phyloP scores from a whole-genome alignment of 2,888 invertebrate genomes.

The Perithous albicinctus region DNA sequence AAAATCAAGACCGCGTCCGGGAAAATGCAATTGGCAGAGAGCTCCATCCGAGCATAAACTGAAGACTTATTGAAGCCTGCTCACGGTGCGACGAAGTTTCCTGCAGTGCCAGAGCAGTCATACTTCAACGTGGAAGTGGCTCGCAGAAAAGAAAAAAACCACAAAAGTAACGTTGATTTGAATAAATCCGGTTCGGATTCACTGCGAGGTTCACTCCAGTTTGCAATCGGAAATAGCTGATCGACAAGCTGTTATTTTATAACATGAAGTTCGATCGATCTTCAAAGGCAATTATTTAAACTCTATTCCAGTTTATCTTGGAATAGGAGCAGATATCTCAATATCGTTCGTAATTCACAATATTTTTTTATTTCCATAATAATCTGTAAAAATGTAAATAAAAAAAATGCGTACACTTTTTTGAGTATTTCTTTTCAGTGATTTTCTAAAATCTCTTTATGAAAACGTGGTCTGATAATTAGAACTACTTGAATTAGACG shows the following conservation, averaged over 20 bases:
- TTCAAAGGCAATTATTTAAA: background rate
- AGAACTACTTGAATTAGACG: too few relatives aligned
- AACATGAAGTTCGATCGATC: background rate
- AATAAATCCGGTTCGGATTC: background rate
- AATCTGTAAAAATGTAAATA: background rate
- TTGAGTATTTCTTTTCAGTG: background rate
- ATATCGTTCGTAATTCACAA: background rate
- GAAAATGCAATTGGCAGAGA: background rate
- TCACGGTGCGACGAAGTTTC: conserved; percentile 2
- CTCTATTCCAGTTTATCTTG: background rate
- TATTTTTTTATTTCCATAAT: background rate
- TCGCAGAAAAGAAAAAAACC: background rate
- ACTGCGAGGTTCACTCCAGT: background rate
- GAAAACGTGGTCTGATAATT: too few relatives aligned
- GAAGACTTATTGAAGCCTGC: conserved; percentile 2
- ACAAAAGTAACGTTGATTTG: background rate
- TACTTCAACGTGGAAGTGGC: background rate
- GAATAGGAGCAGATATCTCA: background rate
- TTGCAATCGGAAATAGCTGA: background rate
- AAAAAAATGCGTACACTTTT: too few relatives aligned
- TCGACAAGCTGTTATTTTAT: background rate
- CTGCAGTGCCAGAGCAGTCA: background rate
- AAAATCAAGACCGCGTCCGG: background rate
- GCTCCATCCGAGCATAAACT: background rate
- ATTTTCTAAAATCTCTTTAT: background rate